Evolutionary conservation across 1,140 invertebrate species (phyloP), one percentile per base, ranked within the genome.

Genomic region (Drosophila gunungcola): DNA sequence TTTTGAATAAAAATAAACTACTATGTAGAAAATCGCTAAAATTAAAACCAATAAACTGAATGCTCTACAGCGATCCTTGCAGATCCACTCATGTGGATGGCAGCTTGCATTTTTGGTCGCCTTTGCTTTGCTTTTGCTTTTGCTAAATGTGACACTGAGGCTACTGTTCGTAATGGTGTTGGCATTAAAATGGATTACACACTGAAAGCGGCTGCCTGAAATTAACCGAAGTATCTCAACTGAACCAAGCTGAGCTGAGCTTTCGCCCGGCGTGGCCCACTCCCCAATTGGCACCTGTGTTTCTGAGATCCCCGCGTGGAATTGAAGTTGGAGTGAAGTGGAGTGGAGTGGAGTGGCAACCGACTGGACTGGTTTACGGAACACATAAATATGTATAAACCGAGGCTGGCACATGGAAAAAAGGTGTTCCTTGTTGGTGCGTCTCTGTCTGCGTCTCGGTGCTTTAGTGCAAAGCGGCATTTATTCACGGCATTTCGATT

Each of bases 401-500:
- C 32, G 32, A 21, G 36, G 10, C 39, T 54, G 25, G 49, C 41
- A 39, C 39, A 38, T 69, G 65, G 21, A 53, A 65, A 53, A 88
- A 82, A 86, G 83, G 84, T 88, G 83, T 86, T 88, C 76, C 79
- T 88, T 78, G 78, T 81, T 85, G 77, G 58, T 84, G 81, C 73
- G 73, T 76, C 76, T 64, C 64, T 69, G 42, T 58, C 58, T 49
- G 53, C 74, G 73, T 68, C 77, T 73, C 42, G 58, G 12, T 49
- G 60, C 75, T 77, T 68, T 89, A 88, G 83, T 88, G 84, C 84
- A 88, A 89, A 89, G 84, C 84, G 85, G 84, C 84, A 89, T 89
- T 89, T 89, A 89, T 89, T 89, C 85, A 89, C 84, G 84, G 84
- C 84, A 84, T 90, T 89, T 89, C 84, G 84, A 89, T 89, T 89